Evolutionary conservation across 2,888 invertebrate species (phyloP).

Genomic region (Digitonthophagus gazella): DNA sequence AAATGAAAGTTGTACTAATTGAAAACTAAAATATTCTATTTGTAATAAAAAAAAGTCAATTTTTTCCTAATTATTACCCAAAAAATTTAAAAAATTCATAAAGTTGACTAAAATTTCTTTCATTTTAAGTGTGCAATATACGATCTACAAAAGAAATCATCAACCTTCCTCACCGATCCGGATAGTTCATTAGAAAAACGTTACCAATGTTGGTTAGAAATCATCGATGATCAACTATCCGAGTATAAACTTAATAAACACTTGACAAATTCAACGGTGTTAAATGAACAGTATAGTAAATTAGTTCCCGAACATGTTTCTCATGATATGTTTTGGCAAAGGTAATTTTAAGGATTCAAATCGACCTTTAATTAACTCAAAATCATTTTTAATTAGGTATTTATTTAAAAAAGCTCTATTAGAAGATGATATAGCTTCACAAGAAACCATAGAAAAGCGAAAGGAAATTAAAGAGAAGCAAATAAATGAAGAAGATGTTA

Average conservation of each 20-base stretch:
- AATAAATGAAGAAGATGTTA: conserved; percentile 47
- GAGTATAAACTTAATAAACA: conserved; percentile 61
- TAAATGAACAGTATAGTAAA: conserved; percentile 53
- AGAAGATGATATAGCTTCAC: conserved; percentile 70
- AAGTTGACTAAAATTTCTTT: not conserved
- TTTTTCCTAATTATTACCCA: no score
- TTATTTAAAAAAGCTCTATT: conserved; percentile 78
- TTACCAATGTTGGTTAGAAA: conserved; percentile 61
- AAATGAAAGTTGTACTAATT: no score
- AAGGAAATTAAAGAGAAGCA: conserved; percentile 52
- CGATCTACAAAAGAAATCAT: conserved; percentile 68
- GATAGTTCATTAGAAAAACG: conserved; percentile 54
- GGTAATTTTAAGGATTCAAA: conserved; percentile 48
- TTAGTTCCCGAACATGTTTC: conserved; percentile 71
- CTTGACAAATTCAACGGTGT: conserved; percentile 56
- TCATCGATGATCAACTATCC: conserved; percentile 56
- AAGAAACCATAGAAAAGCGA: conserved; percentile 57
- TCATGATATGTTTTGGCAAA: conserved; percentile 77
- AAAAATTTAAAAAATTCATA: no score
- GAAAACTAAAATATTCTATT: no score
- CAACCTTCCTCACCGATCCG: conserved; percentile 71
- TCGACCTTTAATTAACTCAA: conserved; percentile 1
- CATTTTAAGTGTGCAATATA: conserved; percentile 64
- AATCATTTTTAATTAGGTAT: conserved; percentile 56
- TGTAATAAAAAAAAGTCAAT: no score